A percentile compares a stretch with the other conserved stretches of the same genome.
Conservation (phyloP, 1,140 invertebrate genomes). For the Drosophila albomicans region DNA sequence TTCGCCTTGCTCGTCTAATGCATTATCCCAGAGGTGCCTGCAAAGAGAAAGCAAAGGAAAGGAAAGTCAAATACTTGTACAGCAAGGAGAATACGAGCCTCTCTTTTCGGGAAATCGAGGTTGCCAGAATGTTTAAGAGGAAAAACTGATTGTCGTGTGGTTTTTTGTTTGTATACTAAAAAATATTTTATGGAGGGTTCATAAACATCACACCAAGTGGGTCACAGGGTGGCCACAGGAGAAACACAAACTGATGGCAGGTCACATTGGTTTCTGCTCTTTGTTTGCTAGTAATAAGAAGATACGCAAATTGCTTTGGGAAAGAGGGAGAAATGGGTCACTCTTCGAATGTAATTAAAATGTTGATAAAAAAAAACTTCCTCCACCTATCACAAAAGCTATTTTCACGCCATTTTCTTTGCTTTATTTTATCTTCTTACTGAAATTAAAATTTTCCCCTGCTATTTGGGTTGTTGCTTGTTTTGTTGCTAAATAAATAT, state of each 20-base stretch:
- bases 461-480: constrained; percentile 13
- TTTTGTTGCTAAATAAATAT: constrained; percentile 58
- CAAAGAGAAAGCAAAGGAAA: constrained; percentile 42
- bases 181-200: constrained; percentile 5
- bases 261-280: background rate
- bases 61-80: constrained; percentile 17
- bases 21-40: constrained; percentile 37
- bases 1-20: constrained; percentile 33
- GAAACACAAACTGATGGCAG: background rate
- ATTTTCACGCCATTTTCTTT: background rate
- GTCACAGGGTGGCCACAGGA: background rate
- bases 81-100: background rate
- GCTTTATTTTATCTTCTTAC: no score
- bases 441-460: constrained; percentile 32
- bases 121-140: constrained; percentile 14
- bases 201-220: constrained; percentile 7
- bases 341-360: constrained; percentile 10
- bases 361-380: constrained; percentile 8
- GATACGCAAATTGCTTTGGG: background rate
- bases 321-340: background rate
- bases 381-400: background rate
- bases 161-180: constrained; percentile 34
- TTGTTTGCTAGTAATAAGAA: background rate
- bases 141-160: constrained; percentile 31
- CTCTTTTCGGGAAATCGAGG: no score